Percentiles rank a stretch among this genome's conserved stretches.
Conservation (phyloP, 2,888 invertebrate genomes). For the Agrilus mali region DNA sequence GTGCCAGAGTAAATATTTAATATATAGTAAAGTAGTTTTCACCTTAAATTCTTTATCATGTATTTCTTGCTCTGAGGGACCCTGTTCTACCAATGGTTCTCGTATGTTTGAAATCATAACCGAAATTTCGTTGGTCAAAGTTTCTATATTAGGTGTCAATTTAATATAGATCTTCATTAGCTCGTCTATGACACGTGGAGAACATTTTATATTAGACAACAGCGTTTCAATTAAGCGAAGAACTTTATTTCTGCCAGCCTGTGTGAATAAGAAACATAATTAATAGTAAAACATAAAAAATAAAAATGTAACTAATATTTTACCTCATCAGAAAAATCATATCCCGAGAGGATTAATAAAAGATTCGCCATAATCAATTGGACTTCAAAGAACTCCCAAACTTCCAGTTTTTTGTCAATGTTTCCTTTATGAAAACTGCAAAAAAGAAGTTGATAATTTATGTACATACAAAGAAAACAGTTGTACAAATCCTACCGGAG, state of each 20-base stretch:
- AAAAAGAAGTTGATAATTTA: constrained; percentile 1
- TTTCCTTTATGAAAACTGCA: constrained; percentile 8
- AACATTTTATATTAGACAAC: constrained; percentile 14
- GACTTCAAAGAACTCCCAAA: constrained; percentile 32
- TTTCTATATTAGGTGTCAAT: constrained; percentile 13
- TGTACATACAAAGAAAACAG: no score
- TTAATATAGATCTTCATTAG: constrained; percentile 16
- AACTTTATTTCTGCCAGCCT: constrained; percentile 17
- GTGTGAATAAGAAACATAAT: constrained; percentile 2
- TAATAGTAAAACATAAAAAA: no score
- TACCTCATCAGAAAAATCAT: constrained; percentile 55
- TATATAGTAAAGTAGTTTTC: no score
- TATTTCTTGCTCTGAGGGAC: constrained; percentile 6
- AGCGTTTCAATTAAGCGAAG: constrained; percentile 11
- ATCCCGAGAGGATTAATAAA: constrained; percentile 43
- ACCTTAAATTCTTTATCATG: constrained; percentile 16
- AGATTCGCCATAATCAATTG: constrained; percentile 51
- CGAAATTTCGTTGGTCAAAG: constrained; percentile 18
- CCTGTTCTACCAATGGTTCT: constrained; percentile 16
- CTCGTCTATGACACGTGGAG: constrained; percentile 15
- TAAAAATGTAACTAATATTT: neutral
- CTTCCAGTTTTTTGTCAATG: constrained; percentile 12
- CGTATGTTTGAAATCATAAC: constrained; percentile 21
- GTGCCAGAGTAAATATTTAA: no score
- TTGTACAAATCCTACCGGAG: no score